Conservation (phyloP, 2,113 vertebrate species). For the Psettodes erumei region DNA sequence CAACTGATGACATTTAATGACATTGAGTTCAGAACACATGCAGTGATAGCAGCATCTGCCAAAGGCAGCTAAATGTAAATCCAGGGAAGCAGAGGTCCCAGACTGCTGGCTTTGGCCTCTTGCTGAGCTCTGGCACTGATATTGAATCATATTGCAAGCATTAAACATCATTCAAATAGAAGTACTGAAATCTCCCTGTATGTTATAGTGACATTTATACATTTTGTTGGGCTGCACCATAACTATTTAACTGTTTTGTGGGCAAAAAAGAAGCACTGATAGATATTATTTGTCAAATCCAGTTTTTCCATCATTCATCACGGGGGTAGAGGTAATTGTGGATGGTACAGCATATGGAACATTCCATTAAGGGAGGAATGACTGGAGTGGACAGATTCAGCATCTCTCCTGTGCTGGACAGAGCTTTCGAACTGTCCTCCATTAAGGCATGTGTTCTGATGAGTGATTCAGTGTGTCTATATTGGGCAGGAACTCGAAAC, state of each 20-base stretch:
- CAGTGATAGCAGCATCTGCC: background rate
- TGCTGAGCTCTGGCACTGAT: constrained; percentile 36
- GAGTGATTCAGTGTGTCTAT: constrained; percentile 82
- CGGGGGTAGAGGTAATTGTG: constrained; percentile 67
- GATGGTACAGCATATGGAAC: constrained; percentile 71
- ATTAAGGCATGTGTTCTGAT: constrained; percentile 80
- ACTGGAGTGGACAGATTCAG: constrained; percentile 57
- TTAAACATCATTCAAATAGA: constrained; percentile 50
- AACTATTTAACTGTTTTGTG: constrained; percentile 65
- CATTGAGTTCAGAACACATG: background rate
- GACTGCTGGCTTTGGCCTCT: constrained; percentile 41
- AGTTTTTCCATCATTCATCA: constrained; percentile 78
- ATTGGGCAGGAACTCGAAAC: constrained; percentile 80
- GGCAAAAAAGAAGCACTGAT: constrained; percentile 53
- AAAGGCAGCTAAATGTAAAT: constrained; percentile 37
- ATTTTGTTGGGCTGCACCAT: constrained; percentile 58
- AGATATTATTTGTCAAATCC: constrained; percentile 74
- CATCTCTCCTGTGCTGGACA: constrained; percentile 66
- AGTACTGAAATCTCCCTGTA: constrained; percentile 47
- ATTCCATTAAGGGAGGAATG: constrained; percentile 67
- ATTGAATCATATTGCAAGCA: constrained; percentile 41
- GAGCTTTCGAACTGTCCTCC: constrained; percentile 64
- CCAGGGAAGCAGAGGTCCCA: constrained; percentile 18
- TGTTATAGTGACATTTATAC: constrained; percentile 59
- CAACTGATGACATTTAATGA: constrained; percentile 1